phyloP scores from a whole-genome alignment of 2,888 invertebrate species.

The Spatulosminthurus flaviceps region DNA sequence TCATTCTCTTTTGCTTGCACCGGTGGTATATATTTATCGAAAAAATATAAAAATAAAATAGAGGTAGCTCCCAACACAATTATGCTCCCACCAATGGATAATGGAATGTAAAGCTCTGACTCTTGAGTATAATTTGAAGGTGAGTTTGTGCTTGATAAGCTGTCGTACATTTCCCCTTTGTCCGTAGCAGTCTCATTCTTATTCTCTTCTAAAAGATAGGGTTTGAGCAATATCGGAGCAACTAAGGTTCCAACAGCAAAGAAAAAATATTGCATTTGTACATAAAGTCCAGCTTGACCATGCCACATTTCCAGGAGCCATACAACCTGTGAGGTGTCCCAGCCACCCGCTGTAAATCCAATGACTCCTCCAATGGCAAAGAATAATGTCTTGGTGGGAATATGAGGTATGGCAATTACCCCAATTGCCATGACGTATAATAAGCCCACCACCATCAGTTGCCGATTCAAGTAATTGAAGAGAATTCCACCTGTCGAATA shows the following conservation, averaged over 20 bases:
- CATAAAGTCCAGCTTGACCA: slow-evolving; percentile 46
- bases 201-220: slow-evolving; percentile 49
- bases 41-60: slow-evolving; percentile 49
- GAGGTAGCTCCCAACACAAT: slow-evolving; percentile 38
- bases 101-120: slow-evolving; percentile 50
- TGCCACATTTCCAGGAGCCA: slow-evolving; percentile 60
- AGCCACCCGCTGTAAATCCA: slow-evolving; percentile 54
- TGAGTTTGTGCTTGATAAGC: not conserved
- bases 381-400: slow-evolving; percentile 46
- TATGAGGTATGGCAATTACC: slow-evolving; percentile 47
- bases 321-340: slow-evolving; percentile 55
- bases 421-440: slow-evolving; percentile 46
- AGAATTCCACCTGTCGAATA: slow-evolving; percentile 48
- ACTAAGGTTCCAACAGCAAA: slow-evolving; percentile 51
- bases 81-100: slow-evolving; percentile 51
- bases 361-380: slow-evolving; percentile 47
- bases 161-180: not conserved
- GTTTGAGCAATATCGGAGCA: slow-evolving; percentile 48
- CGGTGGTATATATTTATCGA: slow-evolving; percentile 53
- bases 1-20: slow-evolving; percentile 28
- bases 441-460: slow-evolving; percentile 40
- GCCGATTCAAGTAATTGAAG: slow-evolving; percentile 54
- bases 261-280: slow-evolving; percentile 56
- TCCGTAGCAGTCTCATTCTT: not conserved
- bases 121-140: not conserved